Evolutionary conservation across 1,140 invertebrate genomes (phyloP).

Genomic region (Zaprionus ornatus): DNA sequence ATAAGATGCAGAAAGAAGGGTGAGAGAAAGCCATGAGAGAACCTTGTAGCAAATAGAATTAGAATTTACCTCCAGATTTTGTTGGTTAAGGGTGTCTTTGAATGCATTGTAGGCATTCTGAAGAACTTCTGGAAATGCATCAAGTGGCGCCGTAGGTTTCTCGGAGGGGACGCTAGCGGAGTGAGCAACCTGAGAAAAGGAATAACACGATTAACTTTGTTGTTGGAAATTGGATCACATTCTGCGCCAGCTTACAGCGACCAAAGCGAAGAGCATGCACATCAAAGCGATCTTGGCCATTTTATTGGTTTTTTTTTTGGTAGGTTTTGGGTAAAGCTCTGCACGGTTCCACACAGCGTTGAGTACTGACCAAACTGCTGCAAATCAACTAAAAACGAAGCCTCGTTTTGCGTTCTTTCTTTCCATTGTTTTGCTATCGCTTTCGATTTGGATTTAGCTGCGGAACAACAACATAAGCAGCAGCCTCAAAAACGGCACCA

Average conservation of each 20-base stretch:
- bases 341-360: constrained; percentile 33
- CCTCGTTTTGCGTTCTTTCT: constrained; percentile 21
- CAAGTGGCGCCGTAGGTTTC: no score
- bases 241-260: constrained; percentile 51
- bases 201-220: neutral
- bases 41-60: no score
- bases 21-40: no score
- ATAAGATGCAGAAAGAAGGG: no score
- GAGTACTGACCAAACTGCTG: constrained; percentile 20
- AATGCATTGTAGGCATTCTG: no score
- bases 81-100: neutral
- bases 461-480: no score
- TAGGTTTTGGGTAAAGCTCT: constrained; percentile 18
- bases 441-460: neutral
- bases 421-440: neutral
- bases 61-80: neutral
- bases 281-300: constrained; percentile 68
- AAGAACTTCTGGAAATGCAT: no score
- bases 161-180: neutral
- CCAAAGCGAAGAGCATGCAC: constrained; percentile 54
- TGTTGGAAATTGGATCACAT: neutral
- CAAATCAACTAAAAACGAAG: constrained; percentile 1
- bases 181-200: neutral
- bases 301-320: constrained; percentile 33
- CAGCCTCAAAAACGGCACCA: neutral